Percentiles rank a stretch among this genome's conserved stretches.
Conservation (phyloP, 2,888 invertebrate genomes). For the Danaus chrysippus region DNA sequence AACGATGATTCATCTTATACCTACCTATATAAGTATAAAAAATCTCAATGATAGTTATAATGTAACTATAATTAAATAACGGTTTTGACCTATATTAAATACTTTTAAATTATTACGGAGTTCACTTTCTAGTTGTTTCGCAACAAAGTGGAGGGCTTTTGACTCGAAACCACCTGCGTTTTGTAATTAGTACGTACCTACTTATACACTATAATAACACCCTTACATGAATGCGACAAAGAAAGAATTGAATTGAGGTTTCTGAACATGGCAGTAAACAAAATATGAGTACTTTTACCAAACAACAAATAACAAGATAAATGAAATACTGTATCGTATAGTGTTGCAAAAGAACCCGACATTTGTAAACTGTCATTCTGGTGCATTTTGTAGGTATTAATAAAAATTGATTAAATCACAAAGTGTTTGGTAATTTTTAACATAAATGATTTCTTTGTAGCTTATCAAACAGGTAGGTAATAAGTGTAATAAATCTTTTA, state of each 20-base stretch:
- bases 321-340: background rate
- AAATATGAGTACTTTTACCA: constrained; percentile 13
- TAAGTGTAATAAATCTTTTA: constrained; percentile 22
- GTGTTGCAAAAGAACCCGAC: background rate
- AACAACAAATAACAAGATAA: background rate
- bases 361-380: background rate
- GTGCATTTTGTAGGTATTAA: background rate
- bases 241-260: constrained; percentile 30
- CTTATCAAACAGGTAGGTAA: constrained; percentile 12
- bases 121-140: constrained; percentile 26
- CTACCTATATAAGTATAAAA: background rate
- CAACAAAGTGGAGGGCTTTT: constrained; percentile 32
- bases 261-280: constrained; percentile 3
- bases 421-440: constrained; percentile 8
- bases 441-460: background rate
- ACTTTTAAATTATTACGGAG: constrained; percentile 10
- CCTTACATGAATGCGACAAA: constrained; percentile 31
- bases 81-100: constrained; percentile 6
- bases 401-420: background rate
- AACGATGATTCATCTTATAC: background rate
- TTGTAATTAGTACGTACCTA: constrained; percentile 33
- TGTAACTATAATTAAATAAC: background rate
- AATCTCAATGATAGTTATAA: background rate
- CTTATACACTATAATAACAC: constrained; percentile 30
- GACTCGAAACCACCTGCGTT: constrained; percentile 34